Conservation (phyloP, 2,113 vertebrate species). For the Larimichthys crocea region DNA sequence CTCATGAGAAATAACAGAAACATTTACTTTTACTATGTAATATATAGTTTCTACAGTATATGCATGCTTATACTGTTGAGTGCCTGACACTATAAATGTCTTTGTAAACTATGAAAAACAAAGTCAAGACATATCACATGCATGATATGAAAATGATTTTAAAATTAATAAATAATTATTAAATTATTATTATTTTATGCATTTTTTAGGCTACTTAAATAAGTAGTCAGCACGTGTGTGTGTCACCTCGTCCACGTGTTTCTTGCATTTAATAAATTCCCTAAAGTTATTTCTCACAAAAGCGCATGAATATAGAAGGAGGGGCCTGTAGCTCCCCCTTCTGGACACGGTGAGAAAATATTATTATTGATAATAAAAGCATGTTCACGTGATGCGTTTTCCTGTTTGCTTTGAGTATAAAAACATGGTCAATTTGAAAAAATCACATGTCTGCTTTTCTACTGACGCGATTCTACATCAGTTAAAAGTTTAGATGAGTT, state of each 20-base stretch:
- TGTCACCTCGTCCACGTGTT: conserved; percentile 5
- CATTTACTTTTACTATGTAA: background rate
- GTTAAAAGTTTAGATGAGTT: background rate
- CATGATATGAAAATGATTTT: too few species aligned
- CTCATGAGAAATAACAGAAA: background rate
- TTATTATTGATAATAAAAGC: too few species aligned
- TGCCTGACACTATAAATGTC: background rate
- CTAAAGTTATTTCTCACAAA: conserved; percentile 3
- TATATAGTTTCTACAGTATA: background rate
- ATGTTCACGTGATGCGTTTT: background rate
- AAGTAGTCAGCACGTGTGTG: background rate
- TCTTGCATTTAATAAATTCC: background rate
- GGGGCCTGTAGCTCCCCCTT: background rate
- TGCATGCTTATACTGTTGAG: background rate
- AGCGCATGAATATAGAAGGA: background rate
- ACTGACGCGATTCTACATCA: background rate
- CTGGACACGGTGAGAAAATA: background rate
- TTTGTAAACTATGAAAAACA: too few species aligned
- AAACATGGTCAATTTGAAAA: too few species aligned
- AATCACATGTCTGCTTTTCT: background rate
- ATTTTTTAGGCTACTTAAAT: too few species aligned
- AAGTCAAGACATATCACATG: too few species aligned
- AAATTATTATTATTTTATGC: too few species aligned
- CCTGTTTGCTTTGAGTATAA: background rate
- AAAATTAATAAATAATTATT: too few species aligned